These are phyloP conservation scores for Macrosteles quadrilineatus DNA, from an alignment of 1,140 invertebrate genomes.

Conservation along the genomic window DNA sequence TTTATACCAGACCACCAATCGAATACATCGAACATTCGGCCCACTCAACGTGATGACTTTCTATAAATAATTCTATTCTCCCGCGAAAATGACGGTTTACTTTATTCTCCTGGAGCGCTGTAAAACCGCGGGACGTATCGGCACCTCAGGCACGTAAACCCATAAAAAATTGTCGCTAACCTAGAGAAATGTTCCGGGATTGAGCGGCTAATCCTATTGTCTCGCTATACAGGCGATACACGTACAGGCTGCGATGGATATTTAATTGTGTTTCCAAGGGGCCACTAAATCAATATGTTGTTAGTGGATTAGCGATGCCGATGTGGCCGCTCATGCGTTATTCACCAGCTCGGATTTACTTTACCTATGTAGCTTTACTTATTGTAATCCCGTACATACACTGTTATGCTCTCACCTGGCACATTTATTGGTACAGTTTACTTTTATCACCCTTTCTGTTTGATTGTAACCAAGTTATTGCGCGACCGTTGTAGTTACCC, in stretches of 20 bases:
- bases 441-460: constrained; percentile 12
- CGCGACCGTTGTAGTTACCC: too few relatives aligned
- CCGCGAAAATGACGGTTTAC: background rate
- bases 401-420: background rate
- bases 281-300: constrained; percentile 17
- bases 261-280: constrained; percentile 21
- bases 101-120: background rate
- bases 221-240: background rate
- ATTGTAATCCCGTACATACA: background rate
- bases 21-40: too few relatives aligned
- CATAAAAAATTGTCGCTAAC: constrained; percentile 22
- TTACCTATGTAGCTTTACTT: background rate
- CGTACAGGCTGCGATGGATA: constrained; percentile 13
- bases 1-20: too few relatives aligned
- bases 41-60: background rate
- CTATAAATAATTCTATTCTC: background rate
- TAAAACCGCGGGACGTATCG: constrained; percentile 6
- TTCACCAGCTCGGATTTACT: constrained; percentile 17
- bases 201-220: constrained; percentile 21
- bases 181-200: constrained; percentile 4
- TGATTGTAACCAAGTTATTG: background rate
- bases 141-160: constrained; percentile 4
- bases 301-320: constrained; percentile 15
- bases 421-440: background rate
- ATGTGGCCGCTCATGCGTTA: background rate